Evolutionary conservation across 2,797 vertebrate genomes (phyloP), one percentile per base, ranked within the genome.

Genomic region (Sebastes baramenuke): DNA sequence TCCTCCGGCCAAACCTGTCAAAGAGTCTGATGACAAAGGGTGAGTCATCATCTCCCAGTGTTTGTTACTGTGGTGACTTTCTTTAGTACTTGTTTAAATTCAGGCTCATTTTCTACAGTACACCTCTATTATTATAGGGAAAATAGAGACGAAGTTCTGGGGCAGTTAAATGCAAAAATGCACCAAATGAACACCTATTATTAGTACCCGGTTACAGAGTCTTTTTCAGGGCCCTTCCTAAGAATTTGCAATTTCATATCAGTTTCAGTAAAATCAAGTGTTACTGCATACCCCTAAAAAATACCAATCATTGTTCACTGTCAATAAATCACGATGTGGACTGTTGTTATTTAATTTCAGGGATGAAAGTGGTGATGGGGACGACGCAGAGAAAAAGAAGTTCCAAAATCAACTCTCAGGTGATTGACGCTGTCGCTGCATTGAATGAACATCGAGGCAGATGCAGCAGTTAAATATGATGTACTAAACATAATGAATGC

Each of bases 371-470:
- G 97, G 98, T 93, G 97, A 97, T 1, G 97, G 96, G 81, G 97
- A 95, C 11, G 93, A 97, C 42, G 91, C 95, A 59, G 98, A 99
- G 92, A 99, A 98, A 94, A 99, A 98, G 95, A 99, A 99, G 88
- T 95, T 99, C 56, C 96, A 98, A 91, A 97, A 96, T 91, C 98
- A 99, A 72, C 97, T 99, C 82, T 95, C 98, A 97, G 97, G 98
- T 98, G 95, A 93, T 6, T n/a, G 9, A 5, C 3, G 6, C 10
- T 6, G 34, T 32, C n/a, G 24, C 8, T 14, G 4, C 8, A 27
- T 27, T 8, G 4, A 46, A 52, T 54, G 27, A 60, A 14, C 36
- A 22, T 2, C 46, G 9, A 25, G 5, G 2, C 16, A 36, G 11
- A 61, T 30, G 16, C 46, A 49, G 6, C 24, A 18, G 20, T 18